Evolutionary conservation across 2,888 invertebrate genomes (phyloP).

Genomic region (Nomada lathburiana): DNA sequence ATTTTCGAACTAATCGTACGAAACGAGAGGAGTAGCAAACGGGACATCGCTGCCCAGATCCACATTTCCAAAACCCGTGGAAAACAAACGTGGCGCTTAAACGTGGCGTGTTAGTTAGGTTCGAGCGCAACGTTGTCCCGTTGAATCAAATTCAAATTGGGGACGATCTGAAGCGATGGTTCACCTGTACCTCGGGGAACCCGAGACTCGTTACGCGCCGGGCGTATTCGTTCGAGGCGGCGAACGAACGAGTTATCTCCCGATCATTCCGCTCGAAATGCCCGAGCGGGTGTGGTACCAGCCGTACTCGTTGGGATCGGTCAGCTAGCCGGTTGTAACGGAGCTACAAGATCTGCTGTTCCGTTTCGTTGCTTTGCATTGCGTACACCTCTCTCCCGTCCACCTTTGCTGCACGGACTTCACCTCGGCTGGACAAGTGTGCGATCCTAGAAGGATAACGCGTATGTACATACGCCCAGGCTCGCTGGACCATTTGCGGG

Average conservation of each 20-base stretch:
- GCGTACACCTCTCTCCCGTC: conserved; percentile 54
- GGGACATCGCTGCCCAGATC: too few species aligned
- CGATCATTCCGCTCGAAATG: conserved; percentile 75
- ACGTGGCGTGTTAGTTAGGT: background rate
- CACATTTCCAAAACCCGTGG: too few species aligned
- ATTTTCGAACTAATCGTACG: too few species aligned
- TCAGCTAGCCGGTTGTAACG: conserved; percentile 74
- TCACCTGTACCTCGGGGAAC: conserved; percentile 55
- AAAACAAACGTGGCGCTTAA: background rate
- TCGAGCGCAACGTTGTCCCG: conserved; percentile 28
- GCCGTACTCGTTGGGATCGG: conserved; percentile 72
- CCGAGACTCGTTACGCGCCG: conserved; percentile 59
- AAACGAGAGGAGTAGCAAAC: too few species aligned
- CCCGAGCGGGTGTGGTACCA: conserved; percentile 74
- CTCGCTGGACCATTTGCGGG: conserved; percentile 62
- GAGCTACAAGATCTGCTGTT: conserved; percentile 74
- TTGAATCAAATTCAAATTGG: conserved; percentile 50
- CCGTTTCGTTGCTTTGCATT: conserved; percentile 74
- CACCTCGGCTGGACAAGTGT: conserved; percentile 66
- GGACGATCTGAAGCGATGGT: conserved; percentile 54
- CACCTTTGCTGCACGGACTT: conserved; percentile 35
- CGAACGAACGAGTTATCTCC: conserved; percentile 69
- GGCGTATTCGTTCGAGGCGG: conserved; percentile 58
- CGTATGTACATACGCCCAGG: conserved; percentile 36
- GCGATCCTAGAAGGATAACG: conserved; percentile 71